These are phyloP conservation scores for Strigamia crassipes DNA, from an alignment of 2,888 invertebrate species.

Conservation along the genomic window DNA sequence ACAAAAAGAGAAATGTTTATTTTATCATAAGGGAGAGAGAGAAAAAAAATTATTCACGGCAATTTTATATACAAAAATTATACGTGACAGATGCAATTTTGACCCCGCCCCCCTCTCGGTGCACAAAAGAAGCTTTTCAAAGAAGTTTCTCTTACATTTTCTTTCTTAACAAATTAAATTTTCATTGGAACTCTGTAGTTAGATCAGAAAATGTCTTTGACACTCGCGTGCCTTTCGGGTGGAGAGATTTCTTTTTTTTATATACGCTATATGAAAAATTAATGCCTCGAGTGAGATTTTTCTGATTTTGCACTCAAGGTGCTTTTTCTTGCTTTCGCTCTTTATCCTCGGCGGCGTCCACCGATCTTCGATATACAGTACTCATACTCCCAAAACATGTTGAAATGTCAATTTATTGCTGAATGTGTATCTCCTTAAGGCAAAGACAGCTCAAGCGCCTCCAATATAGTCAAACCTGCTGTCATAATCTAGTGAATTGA, in stretches of 20 bases:
- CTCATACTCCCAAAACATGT: constrained; percentile 7
- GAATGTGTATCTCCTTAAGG: constrained; percentile 12
- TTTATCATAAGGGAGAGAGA: background rate
- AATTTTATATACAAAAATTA: constrained; percentile 28
- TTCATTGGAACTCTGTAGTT: constrained; percentile 28
- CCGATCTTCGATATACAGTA: background rate
- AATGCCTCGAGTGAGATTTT: constrained; percentile 42
- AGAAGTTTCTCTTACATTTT: constrained; percentile 40
- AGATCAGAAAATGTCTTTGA: constrained; percentile 42
- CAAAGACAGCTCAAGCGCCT: background rate
- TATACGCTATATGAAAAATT: background rate
- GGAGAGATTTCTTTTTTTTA: background rate
- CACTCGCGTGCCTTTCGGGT: constrained; percentile 42
- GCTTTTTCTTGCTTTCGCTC: constrained; percentile 23
- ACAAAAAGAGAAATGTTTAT: constrained; percentile 3
- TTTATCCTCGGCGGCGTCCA: constrained; percentile 22
- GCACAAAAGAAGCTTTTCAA: constrained; percentile 37
- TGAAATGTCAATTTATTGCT: constrained; percentile 33
- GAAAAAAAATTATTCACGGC: constrained; percentile 33
- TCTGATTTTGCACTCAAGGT: constrained; percentile 42
- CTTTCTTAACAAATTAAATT: constrained; percentile 42
- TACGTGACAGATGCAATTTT: constrained; percentile 34
- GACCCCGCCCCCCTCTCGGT: constrained; percentile 31
- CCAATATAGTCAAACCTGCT: background rate
- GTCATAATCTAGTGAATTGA: background rate